Evolutionary conservation across 1,140 invertebrate genomes (phyloP), one percentile per base, ranked within the genome.

Genomic region (Pachyrhynchus sulphureomaculatus): DNA sequence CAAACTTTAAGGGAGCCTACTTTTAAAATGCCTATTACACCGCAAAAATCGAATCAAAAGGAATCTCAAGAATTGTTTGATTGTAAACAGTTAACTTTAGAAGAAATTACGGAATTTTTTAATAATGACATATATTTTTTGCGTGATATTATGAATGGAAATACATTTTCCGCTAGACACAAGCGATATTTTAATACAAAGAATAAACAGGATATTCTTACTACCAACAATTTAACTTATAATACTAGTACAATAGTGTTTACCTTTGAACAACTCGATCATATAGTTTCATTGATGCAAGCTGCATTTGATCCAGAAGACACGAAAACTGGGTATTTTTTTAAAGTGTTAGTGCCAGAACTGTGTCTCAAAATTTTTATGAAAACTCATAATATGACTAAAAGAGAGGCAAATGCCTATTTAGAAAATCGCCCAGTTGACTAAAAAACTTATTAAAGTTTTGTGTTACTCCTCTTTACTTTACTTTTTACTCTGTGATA

Each of bases 281-380:
- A 47, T 9, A 33, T 70, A 34, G 10, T 69, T 6, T 17, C 26
- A 23, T 47, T 65, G 21, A 37, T 70, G 24, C 17, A 39, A 20
- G 21, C 57, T 24, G 24, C 65, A 36, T 69, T 70, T 49, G 64
- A 68, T 44, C 37, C 41, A 18, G 58, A 65, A 13, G 42, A 62
- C 26, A 62, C 18, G 4, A 56, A 56, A 20, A 54, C 45, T n/a
- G 13, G 34, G 17, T 71, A 71, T 59, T 68, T 66, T 29, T 68
- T 71, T 59, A 58, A 71, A 63, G 70, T 71, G 17, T 45, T 71
- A 20, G 32, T 71, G 18, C 70, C 70, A 9, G 66, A 70, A 45
- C 36, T 71, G 5, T 71, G 70, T 62, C 36, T 67, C 13, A 63
- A 60, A 52, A 65, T 71, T 23, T 71, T 71, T 44, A 71, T 52